These are phyloP conservation scores for Coranthus polyacanthus DNA, from an alignment of 2,797 vertebrate genomes.

Conservation along the genomic window DNA sequence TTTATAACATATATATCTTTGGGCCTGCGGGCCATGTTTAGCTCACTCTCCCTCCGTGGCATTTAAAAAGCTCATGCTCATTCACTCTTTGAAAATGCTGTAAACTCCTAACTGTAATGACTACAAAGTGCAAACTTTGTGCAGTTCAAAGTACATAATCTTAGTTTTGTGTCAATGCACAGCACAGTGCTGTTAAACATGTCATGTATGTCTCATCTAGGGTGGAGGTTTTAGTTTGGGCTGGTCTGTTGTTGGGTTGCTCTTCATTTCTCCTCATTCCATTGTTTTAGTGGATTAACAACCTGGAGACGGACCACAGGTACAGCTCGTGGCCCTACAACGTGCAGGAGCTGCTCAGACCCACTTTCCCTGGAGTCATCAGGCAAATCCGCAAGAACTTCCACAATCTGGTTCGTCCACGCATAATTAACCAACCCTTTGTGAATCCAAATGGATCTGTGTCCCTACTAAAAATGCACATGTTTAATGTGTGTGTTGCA, in stretches of 20 bases:
- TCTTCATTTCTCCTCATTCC: neutral
- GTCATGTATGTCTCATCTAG: too few relatives aligned
- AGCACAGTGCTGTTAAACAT: too few relatives aligned
- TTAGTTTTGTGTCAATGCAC: too few relatives aligned
- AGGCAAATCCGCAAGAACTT: slow-evolving; percentile 98
- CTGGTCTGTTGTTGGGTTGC: slow-evolving; percentile 8
- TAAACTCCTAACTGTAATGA: too few relatives aligned
- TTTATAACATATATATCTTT: too few relatives aligned
- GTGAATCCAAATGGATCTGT: slow-evolving; percentile 17
- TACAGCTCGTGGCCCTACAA: slow-evolving; percentile 95
- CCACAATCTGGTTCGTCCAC: slow-evolving; percentile 92
- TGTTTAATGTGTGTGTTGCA: slow-evolving; percentile 60
- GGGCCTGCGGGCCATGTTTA: too few relatives aligned
- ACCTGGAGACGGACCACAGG: slow-evolving; percentile 92
- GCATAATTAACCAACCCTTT: neutral
- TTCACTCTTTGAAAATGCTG: too few relatives aligned
- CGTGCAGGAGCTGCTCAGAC: slow-evolving; percentile 94
- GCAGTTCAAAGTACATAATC: too few relatives aligned
- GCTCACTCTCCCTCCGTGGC: too few relatives aligned
- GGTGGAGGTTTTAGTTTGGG: neutral
- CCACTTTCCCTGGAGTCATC: slow-evolving; percentile 98
- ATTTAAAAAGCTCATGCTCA: too few relatives aligned
- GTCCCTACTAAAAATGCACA: slow-evolving; percentile 1
- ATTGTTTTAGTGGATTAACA: slow-evolving; percentile 96
- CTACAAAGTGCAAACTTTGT: too few relatives aligned